These are phyloP conservation scores for Hyalella azteca DNA, from an alignment of 2,888 invertebrate genomes.

Conservation along the genomic window DNA sequence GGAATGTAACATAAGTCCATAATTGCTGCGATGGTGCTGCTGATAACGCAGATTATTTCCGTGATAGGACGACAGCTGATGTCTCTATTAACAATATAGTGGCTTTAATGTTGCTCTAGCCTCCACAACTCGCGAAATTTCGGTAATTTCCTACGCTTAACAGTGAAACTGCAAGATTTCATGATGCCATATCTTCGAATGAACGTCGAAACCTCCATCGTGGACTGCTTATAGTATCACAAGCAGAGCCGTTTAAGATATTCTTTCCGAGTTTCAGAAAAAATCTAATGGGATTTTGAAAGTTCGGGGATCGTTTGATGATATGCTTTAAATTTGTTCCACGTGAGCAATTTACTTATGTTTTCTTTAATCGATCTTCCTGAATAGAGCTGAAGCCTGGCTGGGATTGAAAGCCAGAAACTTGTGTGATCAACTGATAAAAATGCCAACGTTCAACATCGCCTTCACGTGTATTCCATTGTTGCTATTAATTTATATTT, in stretches of 20 bases:
- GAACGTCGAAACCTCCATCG: not conserved
- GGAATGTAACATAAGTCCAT: not conserved
- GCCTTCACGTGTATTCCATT: no score
- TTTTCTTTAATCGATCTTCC: no score
- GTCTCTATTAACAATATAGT: slow-evolving; percentile 25
- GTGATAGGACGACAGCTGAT: not conserved
- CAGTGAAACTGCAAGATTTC: slow-evolving; percentile 3
- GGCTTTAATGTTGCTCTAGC: slow-evolving; percentile 6
- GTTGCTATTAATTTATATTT: no score
- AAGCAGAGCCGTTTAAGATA: not conserved
- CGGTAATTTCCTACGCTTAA: not conserved
- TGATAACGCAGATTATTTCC: not conserved
- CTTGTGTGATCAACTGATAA: no score
- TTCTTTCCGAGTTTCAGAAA: not conserved
- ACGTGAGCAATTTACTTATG: no score
- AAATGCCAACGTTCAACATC: no score
- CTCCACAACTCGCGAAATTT: slow-evolving; percentile 10
- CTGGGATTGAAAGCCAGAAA: no score
- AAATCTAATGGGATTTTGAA: no score
- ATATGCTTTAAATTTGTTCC: no score
- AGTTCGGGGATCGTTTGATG: no score
- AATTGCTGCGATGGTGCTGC: slow-evolving; percentile 10
- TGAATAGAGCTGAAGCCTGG: no score
- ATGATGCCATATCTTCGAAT: slow-evolving; percentile 2
- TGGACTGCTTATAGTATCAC: not conserved